Evolutionary conservation across 2,888 invertebrate genomes (phyloP).

Genomic region (Coenonympha glycerion): DNA sequence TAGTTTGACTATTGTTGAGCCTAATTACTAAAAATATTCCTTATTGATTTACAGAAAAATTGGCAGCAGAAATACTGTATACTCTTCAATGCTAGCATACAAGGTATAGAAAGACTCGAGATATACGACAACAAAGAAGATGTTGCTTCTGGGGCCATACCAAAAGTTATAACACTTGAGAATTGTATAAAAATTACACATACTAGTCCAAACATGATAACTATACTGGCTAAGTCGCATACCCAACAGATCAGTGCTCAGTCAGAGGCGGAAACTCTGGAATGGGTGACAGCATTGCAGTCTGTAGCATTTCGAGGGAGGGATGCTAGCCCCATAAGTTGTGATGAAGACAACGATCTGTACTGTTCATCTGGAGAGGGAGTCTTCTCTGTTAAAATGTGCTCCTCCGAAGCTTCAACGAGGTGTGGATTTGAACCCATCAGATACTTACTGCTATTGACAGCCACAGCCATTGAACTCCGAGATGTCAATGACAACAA

Average conservation of each 20-base stretch:
- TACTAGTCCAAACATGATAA: constrained; percentile 77
- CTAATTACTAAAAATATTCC: too few species aligned
- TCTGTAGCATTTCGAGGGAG: constrained; percentile 86
- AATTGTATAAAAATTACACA: constrained; percentile 90
- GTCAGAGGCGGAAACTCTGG: constrained; percentile 81
- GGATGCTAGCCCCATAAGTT: constrained; percentile 74
- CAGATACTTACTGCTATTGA: constrained; percentile 83
- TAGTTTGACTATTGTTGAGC: too few species aligned
- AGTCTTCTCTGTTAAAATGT: constrained; percentile 85
- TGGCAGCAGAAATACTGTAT: constrained; percentile 88
- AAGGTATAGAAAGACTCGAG: constrained; percentile 89
- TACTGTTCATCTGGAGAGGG: constrained; percentile 91
- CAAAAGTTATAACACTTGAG: constrained; percentile 88
- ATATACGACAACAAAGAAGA: constrained; percentile 89
- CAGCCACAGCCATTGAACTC: constrained; percentile 84
- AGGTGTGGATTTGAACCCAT: constrained; percentile 83
- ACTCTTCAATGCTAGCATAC: constrained; percentile 87
- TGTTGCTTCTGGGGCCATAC: constrained; percentile 75
- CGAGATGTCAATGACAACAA: constrained; percentile 79
- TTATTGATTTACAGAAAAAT: constrained; percentile 79
- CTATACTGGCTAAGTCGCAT: constrained; percentile 85
- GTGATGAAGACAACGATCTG: constrained; percentile 92
- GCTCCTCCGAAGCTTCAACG: constrained; percentile 85
- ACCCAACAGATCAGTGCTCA: constrained; percentile 77
- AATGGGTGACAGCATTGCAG: constrained; percentile 88